These are phyloP conservation scores for Nothoprocta perdicaria DNA, from an alignment of 2,113 vertebrate genomes.

Conservation along the genomic window DNA sequence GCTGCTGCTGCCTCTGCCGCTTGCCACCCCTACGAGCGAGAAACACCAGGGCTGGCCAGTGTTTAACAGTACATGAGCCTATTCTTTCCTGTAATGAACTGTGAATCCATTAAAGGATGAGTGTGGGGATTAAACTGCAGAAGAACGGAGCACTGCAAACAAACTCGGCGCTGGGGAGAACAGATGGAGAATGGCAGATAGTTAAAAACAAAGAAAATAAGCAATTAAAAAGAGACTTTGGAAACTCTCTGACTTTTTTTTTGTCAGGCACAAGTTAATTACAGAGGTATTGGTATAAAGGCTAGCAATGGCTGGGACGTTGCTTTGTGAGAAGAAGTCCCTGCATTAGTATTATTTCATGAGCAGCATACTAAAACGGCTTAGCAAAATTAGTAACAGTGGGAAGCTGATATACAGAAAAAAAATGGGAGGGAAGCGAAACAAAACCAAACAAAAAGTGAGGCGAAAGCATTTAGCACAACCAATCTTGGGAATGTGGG, in stretches of 20 bases:
- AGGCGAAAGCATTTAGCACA: neutral
- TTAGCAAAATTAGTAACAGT: constrained; percentile 44
- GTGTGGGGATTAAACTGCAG: constrained; percentile 44
- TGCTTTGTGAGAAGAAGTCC: constrained; percentile 43
- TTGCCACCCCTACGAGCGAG: neutral
- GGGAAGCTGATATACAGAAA: constrained; percentile 14
- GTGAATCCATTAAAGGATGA: constrained; percentile 58
- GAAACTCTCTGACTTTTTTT: constrained; percentile 24
- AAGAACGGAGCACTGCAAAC: constrained; percentile 43
- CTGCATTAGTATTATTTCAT: constrained; percentile 55
- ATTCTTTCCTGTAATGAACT: constrained; percentile 48
- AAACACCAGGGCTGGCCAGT: constrained; percentile 48
- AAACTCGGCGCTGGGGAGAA: constrained; percentile 39
- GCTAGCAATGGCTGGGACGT: constrained; percentile 41
- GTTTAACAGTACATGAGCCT: constrained; percentile 17
- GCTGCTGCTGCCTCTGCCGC: constrained; percentile 33
- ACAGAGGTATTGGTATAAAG: constrained; percentile 49
- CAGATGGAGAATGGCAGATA: constrained; percentile 69
- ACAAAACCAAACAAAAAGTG: neutral
- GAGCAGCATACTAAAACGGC: constrained; percentile 37
- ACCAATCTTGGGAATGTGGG: neutral
- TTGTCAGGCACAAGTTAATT: neutral
- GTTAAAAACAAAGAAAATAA: constrained; percentile 53
- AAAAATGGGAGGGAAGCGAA: neutral
- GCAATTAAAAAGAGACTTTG: constrained; percentile 60